A percentile compares a stretch with the other conserved stretches of the same genome.
phyloP scores from a whole-genome alignment of 37 sponge, comb jelly and placozoan genomes.

The Halichondria panicea region DNA sequence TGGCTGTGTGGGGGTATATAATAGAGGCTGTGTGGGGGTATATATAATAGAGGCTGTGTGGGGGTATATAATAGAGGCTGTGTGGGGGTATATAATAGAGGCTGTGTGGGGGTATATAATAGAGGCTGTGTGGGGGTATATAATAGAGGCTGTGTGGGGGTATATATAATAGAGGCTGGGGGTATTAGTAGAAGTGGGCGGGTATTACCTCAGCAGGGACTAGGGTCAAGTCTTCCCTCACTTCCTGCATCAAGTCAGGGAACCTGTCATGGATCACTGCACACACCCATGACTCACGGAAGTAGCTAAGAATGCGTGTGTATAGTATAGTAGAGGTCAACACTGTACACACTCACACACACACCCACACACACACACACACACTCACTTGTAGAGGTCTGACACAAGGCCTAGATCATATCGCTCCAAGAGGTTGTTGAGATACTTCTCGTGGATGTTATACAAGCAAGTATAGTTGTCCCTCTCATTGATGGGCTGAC shows the following conservation, averaged over 20 bases:
- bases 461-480: constrained; percentile 82
- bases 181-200: neutral
- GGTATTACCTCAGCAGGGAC: constrained; percentile 2
- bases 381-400: constrained; percentile 65
- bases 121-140: no score
- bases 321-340: neutral
- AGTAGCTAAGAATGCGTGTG: constrained; percentile 42
- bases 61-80: no score
- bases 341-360: neutral
- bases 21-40: no score
- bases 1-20: no score
- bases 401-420: constrained; percentile 56
- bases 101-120: no score
- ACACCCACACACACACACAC: neutral
- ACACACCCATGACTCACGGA: constrained; percentile 85
- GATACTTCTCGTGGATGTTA: constrained; percentile 90
- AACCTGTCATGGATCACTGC: constrained; percentile 94
- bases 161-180: neutral
- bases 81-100: no score
- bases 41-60: no score
- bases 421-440: constrained; percentile 81
- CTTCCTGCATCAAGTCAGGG: constrained; percentile 80
- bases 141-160: no score
- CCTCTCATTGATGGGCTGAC: neutral
- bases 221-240: constrained; percentile 58